These are phyloP conservation scores for Caenorhabditis wallacei DNA, from an alignment of 2,888 invertebrate genomes.

Conservation along the genomic window DNA sequence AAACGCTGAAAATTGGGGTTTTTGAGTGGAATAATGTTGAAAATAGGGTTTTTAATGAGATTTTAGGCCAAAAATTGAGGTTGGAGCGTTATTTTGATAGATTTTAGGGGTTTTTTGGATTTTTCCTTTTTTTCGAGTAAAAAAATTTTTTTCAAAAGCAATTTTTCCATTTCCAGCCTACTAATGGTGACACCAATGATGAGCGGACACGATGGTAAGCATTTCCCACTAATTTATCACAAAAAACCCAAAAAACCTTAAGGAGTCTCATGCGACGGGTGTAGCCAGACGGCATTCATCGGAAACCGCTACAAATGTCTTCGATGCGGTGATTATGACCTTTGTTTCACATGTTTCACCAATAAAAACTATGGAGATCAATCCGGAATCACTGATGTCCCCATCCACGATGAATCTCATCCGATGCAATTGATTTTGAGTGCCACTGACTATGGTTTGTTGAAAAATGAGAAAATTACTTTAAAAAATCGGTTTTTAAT, in stretches of 20 bases:
- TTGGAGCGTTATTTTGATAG: background rate
- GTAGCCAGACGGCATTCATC: constrained; percentile 97
- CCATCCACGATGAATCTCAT: constrained; percentile 94
- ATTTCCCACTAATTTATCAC: background rate
- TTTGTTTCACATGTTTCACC: constrained; percentile 89
- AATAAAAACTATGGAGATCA: constrained; percentile 52
- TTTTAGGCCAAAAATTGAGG: background rate
- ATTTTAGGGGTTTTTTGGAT: background rate
- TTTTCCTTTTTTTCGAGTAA: too few species aligned
- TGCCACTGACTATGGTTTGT: constrained; percentile 92
- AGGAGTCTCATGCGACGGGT: constrained; percentile 99
- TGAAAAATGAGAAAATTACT: background rate
- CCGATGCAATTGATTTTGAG: constrained; percentile 99
- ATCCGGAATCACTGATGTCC: constrained; percentile 26
- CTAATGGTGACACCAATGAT: background rate
- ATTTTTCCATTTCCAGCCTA: constrained; percentile 3
- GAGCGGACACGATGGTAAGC: background rate
- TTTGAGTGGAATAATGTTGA: background rate
- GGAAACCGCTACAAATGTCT: constrained; percentile 99
- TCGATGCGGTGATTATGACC: constrained; percentile 98
- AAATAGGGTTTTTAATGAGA: background rate
- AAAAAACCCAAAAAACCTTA: background rate
- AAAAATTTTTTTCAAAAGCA: too few species aligned
- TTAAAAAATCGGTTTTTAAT: too few species aligned
- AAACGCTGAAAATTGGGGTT: background rate